Conservation (phyloP, 64 coral and sea anemone genomes). For the Anthopleura sola region DNA sequence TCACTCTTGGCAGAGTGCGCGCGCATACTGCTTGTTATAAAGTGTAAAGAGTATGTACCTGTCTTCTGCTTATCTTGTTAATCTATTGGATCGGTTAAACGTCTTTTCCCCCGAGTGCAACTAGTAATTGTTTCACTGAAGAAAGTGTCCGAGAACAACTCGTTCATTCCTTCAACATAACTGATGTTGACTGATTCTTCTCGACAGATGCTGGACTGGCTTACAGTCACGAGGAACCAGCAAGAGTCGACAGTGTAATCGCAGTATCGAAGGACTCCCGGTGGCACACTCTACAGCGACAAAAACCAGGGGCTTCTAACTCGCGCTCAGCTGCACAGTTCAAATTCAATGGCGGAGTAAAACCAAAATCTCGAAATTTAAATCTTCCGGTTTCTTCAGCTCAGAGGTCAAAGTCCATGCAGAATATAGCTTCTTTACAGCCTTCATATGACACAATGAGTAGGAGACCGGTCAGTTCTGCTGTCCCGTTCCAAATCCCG, state of each 20-base stretch:
- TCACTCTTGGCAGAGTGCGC: too few relatives aligned
- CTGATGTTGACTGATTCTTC: not conserved
- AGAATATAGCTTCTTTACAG: constrained; percentile 42
- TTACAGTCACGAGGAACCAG: constrained; percentile 63
- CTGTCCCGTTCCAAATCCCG: constrained; percentile 72
- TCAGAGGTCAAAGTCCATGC: constrained; percentile 66
- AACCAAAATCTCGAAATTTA: not conserved
- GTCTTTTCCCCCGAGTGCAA: too few relatives aligned
- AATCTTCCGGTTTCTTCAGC: not conserved
- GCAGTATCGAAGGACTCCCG: constrained; percentile 80
- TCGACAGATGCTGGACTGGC: constrained; percentile 56
- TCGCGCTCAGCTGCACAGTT: constrained; percentile 35
- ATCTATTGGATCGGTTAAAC: too few relatives aligned
- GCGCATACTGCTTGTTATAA: too few relatives aligned
- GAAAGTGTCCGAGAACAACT: too few relatives aligned
- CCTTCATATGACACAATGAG: constrained; percentile 41
- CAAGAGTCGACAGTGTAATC: constrained; percentile 78
- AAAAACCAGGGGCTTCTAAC: constrained; percentile 45
- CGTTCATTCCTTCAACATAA: too few relatives aligned
- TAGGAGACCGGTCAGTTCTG: constrained; percentile 39
- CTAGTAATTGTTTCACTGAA: too few relatives aligned
- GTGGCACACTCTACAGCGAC: constrained; percentile 75
- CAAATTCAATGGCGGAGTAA: constrained; percentile 22
- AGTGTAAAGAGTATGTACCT: too few relatives aligned
- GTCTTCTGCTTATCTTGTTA: too few relatives aligned